A percentile compares a stretch with the other conserved stretches of the same genome.
Evolutionary conservation across 2,113 vertebrate species (phyloP).

Genomic region (Cygnus atratus): DNA sequence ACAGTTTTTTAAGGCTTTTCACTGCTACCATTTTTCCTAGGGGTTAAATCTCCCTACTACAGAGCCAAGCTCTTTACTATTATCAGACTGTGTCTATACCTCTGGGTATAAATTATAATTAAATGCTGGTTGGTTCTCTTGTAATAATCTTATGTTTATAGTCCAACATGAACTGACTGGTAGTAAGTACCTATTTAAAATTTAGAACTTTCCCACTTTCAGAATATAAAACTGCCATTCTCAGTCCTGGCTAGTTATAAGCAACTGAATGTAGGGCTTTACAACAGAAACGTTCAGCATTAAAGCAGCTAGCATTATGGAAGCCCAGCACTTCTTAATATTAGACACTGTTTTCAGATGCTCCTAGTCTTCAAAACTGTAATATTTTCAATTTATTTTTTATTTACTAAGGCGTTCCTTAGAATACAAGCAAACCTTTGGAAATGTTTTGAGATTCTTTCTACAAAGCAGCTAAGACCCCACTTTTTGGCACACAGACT

Average conservation of each 20-base stretch:
- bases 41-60: background rate
- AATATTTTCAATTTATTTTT: background rate
- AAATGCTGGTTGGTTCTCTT: background rate
- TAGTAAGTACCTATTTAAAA: background rate
- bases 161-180: background rate
- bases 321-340: background rate
- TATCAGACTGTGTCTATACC: background rate
- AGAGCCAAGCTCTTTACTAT: background rate
- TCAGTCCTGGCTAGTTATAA: background rate
- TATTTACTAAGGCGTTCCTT: background rate
- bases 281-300: background rate
- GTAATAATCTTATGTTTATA: background rate
- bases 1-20: conserved; percentile 15
- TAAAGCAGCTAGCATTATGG: background rate
- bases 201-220: background rate
- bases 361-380: background rate
- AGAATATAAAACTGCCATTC: background rate
- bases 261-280: background rate
- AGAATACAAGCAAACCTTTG: background rate
- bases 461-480: background rate
- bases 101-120: background rate
- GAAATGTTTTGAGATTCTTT: background rate
- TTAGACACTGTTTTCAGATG: background rate
- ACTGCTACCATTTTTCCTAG: background rate
- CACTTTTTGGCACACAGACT: background rate